A percentile compares a stretch with the other conserved stretches of the same genome.
These are phyloP conservation scores for Hoplostethus mediterraneus DNA, from an alignment of 2,797 vertebrate species.

Conservation along the genomic window DNA sequence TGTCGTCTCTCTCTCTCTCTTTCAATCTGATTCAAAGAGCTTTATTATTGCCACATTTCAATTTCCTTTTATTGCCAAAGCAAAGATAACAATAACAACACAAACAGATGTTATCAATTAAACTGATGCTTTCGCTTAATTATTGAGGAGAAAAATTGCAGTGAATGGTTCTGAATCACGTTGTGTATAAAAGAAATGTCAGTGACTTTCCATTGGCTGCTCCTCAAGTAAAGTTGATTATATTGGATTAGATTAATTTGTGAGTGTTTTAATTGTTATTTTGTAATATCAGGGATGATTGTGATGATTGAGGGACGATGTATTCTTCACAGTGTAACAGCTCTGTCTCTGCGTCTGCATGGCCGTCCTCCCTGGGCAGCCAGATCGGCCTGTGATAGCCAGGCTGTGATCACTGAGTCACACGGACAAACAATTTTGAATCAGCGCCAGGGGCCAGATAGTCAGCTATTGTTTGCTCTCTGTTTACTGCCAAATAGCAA, in stretches of 20 bases:
- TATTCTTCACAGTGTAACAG: too few species aligned
- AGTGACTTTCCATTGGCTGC: too few species aligned
- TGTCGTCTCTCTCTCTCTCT: neutral
- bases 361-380: neutral
- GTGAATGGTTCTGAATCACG: too few species aligned
- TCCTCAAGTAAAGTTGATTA: too few species aligned
- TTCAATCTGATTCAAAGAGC: neutral
- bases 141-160: neutral
- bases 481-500: neutral
- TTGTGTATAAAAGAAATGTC: too few species aligned
- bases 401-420: neutral
- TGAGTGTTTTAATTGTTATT: too few species aligned
- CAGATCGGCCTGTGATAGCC: neutral
- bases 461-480: neutral
- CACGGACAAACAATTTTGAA: neutral
- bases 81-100: neutral
- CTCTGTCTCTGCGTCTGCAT: neutral
- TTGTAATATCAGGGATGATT: too few species aligned
- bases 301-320: too few species aligned
- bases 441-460: neutral
- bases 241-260: too few species aligned
- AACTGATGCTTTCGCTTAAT: constrained; percentile 1
- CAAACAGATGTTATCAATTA: neutral
- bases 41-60: neutral
- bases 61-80: neutral